Evolutionary conservation across 2,797 vertebrate genomes (phyloP).

Genomic region (Acanthis flammea): DNA sequence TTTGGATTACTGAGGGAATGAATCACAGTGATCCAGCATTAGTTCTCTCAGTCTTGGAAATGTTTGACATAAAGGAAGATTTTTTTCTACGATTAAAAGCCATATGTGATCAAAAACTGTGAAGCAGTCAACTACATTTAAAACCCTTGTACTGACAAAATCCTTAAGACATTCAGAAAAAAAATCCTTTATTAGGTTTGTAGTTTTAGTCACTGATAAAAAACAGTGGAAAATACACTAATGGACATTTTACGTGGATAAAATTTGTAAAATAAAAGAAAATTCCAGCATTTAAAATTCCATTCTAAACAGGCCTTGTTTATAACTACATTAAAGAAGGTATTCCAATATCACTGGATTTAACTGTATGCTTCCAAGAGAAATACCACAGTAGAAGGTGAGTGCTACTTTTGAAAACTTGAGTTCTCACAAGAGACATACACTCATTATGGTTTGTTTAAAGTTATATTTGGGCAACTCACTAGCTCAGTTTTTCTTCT

Average conservation of each 20-base stretch:
- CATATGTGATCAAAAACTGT: neutral
- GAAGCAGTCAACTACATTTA: neutral
- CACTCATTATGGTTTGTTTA: neutral
- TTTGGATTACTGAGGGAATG: neutral
- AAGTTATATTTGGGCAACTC: neutral
- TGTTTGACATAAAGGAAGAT: neutral
- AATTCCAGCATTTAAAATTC: neutral
- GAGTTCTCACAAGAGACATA: neutral
- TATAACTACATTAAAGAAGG: neutral
- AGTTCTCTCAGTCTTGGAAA: neutral
- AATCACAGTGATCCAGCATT: neutral
- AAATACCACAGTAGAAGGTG: neutral
- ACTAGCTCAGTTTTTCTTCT: neutral
- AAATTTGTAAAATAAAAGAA: neutral
- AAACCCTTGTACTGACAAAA: neutral
- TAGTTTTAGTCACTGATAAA: neutral
- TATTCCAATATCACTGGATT: neutral
- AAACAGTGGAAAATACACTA: neutral
- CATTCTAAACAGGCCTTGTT: neutral
- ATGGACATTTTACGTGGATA: neutral
- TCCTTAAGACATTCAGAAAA: neutral
- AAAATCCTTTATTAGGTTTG: neutral
- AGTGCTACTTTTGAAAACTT: neutral
- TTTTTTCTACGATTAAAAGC: neutral
- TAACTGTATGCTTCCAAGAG: neutral